These are phyloP conservation scores for Apoderus coryli DNA, from an alignment of 2,888 invertebrate genomes.

Conservation along the genomic window DNA sequence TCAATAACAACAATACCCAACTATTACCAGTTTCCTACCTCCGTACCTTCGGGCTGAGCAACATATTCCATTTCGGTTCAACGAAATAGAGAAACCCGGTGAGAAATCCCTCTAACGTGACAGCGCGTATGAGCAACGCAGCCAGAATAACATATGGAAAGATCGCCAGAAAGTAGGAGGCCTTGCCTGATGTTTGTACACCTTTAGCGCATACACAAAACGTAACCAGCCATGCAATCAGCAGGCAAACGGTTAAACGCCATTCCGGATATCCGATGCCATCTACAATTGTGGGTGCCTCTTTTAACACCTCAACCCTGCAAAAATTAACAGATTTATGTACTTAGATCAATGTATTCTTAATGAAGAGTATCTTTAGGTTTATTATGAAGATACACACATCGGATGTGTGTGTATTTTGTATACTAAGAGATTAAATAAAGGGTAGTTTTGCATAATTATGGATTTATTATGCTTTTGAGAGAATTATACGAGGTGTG, in stretches of 20 bases:
- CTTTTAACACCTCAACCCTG: constrained; percentile 38
- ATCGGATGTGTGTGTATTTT: no score
- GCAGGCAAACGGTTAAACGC: constrained; percentile 50
- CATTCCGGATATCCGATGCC: constrained; percentile 44
- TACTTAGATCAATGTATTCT: no score
- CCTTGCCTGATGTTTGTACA: constrained; percentile 65
- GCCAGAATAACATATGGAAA: constrained; percentile 70
- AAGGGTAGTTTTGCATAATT: no score
- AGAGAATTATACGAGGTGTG: no score
- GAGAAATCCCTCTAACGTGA: constrained; percentile 51
- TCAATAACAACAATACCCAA: no score
- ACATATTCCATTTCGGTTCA: constrained; percentile 60
- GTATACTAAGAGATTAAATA: no score
- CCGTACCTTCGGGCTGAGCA: constrained; percentile 51
- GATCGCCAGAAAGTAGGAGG: constrained; percentile 74
- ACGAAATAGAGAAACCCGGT: constrained; percentile 66
- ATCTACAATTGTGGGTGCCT: constrained; percentile 31
- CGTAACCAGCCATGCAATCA: constrained; percentile 52
- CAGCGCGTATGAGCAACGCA: constrained; percentile 51
- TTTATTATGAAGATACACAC: no score
- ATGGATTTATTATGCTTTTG: no score
- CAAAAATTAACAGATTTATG: constrained; percentile 2
- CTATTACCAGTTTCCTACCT: no score
- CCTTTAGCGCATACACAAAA: constrained; percentile 56
- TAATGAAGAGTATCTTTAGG: no score